These are phyloP conservation scores for Panagrolaimus sp. DNA, from an alignment of 1,140 invertebrate genomes.

Conservation along the genomic window DNA sequence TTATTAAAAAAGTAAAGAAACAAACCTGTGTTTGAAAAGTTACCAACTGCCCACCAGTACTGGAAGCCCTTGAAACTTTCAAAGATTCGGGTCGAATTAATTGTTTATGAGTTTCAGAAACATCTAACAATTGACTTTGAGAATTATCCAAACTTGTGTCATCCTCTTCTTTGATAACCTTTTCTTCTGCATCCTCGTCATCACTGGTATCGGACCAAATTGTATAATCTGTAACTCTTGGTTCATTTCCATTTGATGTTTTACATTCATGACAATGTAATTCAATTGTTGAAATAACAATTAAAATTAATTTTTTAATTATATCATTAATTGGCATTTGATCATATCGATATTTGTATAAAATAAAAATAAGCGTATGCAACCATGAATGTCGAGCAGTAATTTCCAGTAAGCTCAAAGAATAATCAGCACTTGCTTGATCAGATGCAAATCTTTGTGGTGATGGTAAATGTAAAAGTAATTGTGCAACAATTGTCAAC, in stretches of 20 bases:
- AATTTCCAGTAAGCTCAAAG: slow-evolving; percentile 78
- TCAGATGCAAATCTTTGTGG: slow-evolving; percentile 66
- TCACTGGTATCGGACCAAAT: slow-evolving; percentile 30
- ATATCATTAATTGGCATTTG: slow-evolving; percentile 73
- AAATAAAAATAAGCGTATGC: slow-evolving; percentile 80
- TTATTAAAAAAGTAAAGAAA: background rate
- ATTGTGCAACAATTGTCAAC: slow-evolving; percentile 74
- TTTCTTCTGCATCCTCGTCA: slow-evolving; percentile 34
- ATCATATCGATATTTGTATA: slow-evolving; percentile 95
- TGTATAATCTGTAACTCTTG: slow-evolving; percentile 18
- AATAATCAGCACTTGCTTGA: slow-evolving; percentile 69
- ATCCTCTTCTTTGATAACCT: slow-evolving; percentile 29
- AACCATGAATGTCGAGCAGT: slow-evolving; percentile 83
- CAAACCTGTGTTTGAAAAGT: slow-evolving; percentile 12
- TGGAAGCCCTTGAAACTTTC: slow-evolving; percentile 21
- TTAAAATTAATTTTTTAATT: slow-evolving; percentile 75
- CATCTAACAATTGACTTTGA: background rate
- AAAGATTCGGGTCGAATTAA: slow-evolving; percentile 30
- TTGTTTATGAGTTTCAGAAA: background rate
- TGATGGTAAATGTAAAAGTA: slow-evolving; percentile 81
- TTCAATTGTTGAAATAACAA: slow-evolving; percentile 87
- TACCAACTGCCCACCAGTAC: slow-evolving; percentile 18
- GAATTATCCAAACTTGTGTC: slow-evolving; percentile 5
- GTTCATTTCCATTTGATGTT: slow-evolving; percentile 28
- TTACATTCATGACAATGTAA: slow-evolving; percentile 72